phyloP scores from a whole-genome alignment of 2,113 vertebrate genomes.

The pig (Sus scrofa) region T2T-Sscrofa CM000817.6:12097501-12098000 shows the following conservation, averaged over 20 bases:
- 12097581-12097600: neutral
- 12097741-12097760: neutral
- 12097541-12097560: neutral
- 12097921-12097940: conserved; percentile 73
- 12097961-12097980: conserved; percentile 77
- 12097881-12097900: conserved; percentile 60
- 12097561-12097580: neutral
- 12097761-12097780: conserved; percentile 26
- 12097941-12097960: conserved; percentile 78
- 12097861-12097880: conserved; percentile 76
- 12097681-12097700: conserved; percentile 43
- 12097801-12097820: conserved; percentile 60
- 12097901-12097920: conserved; percentile 80
- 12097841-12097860: conserved; percentile 71
- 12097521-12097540: neutral
- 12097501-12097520: conserved; percentile 10
- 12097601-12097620: neutral
- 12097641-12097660: neutral
- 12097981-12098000: conserved; percentile 72
- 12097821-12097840: neutral
- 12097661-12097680: neutral
- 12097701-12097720: conserved; percentile 53
- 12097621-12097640: neutral
- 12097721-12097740: conserved; percentile 40
- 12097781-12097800: conserved; percentile 54